These are phyloP conservation scores for Octonoba sinensis DNA, from an alignment of 2,888 invertebrate species.

Conservation along the genomic window DNA sequence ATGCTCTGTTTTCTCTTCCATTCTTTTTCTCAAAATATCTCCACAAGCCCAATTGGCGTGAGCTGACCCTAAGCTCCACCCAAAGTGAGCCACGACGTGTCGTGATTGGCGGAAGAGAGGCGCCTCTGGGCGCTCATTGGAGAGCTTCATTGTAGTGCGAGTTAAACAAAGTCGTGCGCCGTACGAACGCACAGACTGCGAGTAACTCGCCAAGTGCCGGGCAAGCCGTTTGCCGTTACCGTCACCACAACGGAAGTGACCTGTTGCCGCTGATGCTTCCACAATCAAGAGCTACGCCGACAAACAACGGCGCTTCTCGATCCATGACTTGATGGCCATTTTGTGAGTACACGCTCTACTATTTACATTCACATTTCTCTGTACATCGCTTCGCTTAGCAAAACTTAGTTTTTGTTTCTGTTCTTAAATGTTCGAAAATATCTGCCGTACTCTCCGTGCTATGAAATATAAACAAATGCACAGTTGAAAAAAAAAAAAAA, in stretches of 20 bases:
- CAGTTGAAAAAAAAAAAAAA: too few relatives aligned
- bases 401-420: too few relatives aligned
- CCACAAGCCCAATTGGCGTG: constrained; percentile 33
- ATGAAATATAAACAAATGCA: too few relatives aligned
- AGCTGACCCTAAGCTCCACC: constrained; percentile 16
- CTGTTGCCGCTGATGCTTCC: constrained; percentile 30
- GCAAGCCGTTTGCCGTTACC: constrained; percentile 12
- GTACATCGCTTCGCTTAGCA: too few relatives aligned
- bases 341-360: constrained; percentile 28
- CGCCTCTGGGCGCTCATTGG: constrained; percentile 35
- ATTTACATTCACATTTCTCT: too few relatives aligned
- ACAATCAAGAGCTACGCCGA: constrained; percentile 12
- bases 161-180: constrained; percentile 35
- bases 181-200: constrained; percentile 37
- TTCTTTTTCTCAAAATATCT: constrained; percentile 28
- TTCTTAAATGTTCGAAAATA: too few relatives aligned
- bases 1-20: constrained; percentile 30
- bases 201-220: constrained; percentile 12
- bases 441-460: too few relatives aligned
- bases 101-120: constrained; percentile 22
- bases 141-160: constrained; percentile 47
- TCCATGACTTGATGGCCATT: constrained; percentile 46
- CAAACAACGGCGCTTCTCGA: constrained; percentile 21
- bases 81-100: background rate
- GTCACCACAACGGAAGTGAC: constrained; percentile 26